phyloP scores from a whole-genome alignment of 2,797 vertebrate genomes.

The Fistularia commersonii region DNA sequence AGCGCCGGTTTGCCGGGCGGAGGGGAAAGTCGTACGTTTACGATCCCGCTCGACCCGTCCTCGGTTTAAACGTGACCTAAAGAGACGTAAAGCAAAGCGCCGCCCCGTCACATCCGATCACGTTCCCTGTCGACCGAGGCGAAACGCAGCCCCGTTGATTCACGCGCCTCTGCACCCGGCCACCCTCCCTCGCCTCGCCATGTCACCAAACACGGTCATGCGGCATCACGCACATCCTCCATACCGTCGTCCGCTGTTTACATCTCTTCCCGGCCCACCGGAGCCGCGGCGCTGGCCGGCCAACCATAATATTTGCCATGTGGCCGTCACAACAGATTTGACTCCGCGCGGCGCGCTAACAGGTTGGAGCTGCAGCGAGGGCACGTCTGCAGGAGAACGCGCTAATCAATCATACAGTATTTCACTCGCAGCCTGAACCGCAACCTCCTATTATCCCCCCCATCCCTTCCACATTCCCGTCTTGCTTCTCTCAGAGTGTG shows the following conservation, averaged over 20 bases:
- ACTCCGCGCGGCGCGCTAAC: conserved; percentile 67
- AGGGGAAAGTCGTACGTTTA: too few species aligned
- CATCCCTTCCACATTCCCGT: conserved; percentile 31
- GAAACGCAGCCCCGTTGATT: conserved; percentile 26
- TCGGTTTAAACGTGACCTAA: conserved; percentile 60
- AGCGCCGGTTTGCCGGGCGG: too few species aligned
- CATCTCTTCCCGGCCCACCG: conserved; percentile 41
- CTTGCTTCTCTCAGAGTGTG: conserved; percentile 45
- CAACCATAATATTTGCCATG: conserved; percentile 65
- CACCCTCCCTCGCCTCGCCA: conserved; percentile 14
- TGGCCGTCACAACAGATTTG: conserved; percentile 67
- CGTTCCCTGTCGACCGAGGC: conserved; percentile 40
- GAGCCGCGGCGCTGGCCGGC: conserved; percentile 42
- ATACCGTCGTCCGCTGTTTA: conserved; percentile 32
- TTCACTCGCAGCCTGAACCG: conserved; percentile 61
- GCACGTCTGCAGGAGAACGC: conserved; percentile 63
- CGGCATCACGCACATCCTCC: conserved; percentile 32
- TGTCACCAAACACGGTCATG: conserved; percentile 35
- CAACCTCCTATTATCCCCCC: conserved; percentile 48
- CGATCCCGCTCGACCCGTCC: too few species aligned
- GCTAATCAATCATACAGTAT: conserved; percentile 78
- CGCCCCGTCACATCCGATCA: conserved; percentile 54
- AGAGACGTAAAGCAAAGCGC: conserved; percentile 49
- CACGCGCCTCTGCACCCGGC: conserved; percentile 22
- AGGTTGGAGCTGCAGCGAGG: conserved; percentile 66